Base-by-base conservation (phyloP, 1,140 invertebrate species). In the Chymomyza costata region DNA sequence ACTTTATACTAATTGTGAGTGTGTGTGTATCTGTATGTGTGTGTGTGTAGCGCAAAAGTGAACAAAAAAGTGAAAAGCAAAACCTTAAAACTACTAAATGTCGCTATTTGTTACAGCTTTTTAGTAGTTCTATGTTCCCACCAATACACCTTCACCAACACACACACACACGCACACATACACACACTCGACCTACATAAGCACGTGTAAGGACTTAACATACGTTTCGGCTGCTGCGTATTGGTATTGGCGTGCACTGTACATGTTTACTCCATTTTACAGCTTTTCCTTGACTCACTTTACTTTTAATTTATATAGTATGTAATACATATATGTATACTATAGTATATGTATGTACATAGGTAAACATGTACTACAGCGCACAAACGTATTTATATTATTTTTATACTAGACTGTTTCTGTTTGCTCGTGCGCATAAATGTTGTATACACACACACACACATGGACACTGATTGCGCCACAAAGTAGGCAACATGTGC, bases 341-440 rank as follows among this genome's bases (percentile, higher is more conserved):
- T n/a, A n/a, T n/a, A n/a, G n/a, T n/a, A n/a, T n/a, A n/a, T n/a
- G n/a, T n/a, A n/a, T n/a, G n/a, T n/a, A n/a, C n/a, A n/a, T n/a
- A n/a, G n/a, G n/a, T n/a, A n/a, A n/a, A n/a, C n/a, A n/a, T n/a
- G n/a, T n/a, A n/a, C n/a, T n/a, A n/a, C n/a, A n/a, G n/a, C n/a
- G n/a, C n/a, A n/a, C n/a, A n/a, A n/a, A n/a, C n/a, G 67, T 58
- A 67, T 80, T 78, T 80, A 60, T 67, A 35, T 68, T 61, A 67
- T 78, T 78, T 68, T 65, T 64, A 73, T 71, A 73, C 49, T 60
- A 21, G 14, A 41, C 39, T 45, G 17, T 48, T 48, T 37, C 18
- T 16, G 15, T 14, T 35, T 46, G 44, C 43, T 60, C 30, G n/a
- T n/a, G n/a, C n/a, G n/a, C n/a, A n/a, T n/a, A n/a, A n/a, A n/a